These are phyloP conservation scores for Pinna nobilis DNA, from an alignment of 1,140 invertebrate genomes.

Conservation along the genomic window DNA sequence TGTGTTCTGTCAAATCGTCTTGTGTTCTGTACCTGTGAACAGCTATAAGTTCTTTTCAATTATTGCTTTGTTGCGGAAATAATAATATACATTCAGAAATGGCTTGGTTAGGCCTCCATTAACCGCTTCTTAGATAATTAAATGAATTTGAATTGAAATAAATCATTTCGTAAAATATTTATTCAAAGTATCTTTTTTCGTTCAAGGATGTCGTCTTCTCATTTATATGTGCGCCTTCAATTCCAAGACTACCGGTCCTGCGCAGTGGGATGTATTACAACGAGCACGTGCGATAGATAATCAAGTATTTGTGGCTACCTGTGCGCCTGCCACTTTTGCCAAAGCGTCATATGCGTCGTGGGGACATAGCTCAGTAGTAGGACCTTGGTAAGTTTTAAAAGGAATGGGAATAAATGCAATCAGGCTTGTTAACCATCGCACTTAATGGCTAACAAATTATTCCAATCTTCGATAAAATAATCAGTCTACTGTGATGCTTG, in stretches of 20 bases:
- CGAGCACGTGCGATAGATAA: conserved; percentile 32
- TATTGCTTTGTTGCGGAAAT: neutral
- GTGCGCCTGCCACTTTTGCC: neutral
- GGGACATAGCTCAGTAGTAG: conserved; percentile 20
- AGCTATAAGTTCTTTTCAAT: neutral
- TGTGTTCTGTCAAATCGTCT: neutral
- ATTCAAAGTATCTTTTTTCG: neutral
- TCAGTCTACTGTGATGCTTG: no score
- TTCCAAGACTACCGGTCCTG: conserved; percentile 4
- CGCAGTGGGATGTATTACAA: conserved; percentile 18
- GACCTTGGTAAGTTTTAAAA: conserved; percentile 14
- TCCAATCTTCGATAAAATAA: no score
- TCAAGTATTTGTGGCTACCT: conserved; percentile 9
- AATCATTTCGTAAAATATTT: neutral
- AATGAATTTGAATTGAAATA: neutral
- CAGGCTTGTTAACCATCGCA: no score
- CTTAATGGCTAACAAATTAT: no score
- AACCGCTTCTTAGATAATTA: no score
- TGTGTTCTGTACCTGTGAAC: neutral
- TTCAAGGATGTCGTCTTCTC: conserved; percentile 15
- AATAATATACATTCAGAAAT: no score
- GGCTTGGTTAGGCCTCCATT: no score
- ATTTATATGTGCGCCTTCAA: conserved; percentile 24
- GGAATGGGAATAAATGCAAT: no score
- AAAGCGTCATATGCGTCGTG: conserved; percentile 2